phyloP scores from a whole-genome alignment of 2,113 vertebrate genomes.

The Camelus bactrianus region DNA sequence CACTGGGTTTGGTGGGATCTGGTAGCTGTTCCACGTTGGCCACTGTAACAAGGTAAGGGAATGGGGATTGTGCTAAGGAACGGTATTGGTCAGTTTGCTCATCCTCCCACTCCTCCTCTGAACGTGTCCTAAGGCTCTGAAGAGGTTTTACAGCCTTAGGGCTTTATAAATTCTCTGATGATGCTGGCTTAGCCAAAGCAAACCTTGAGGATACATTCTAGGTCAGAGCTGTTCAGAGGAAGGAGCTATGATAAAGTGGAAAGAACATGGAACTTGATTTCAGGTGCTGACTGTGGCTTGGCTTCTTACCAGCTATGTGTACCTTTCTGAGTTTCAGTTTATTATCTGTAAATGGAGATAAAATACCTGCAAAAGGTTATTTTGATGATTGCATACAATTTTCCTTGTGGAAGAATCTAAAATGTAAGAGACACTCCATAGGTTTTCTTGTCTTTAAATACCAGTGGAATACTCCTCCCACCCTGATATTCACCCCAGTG shows the following conservation, averaged over 20 bases:
- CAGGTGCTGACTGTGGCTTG: not conserved
- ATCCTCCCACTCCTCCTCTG: not conserved
- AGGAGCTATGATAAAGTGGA: not conserved
- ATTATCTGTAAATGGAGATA: constrained; percentile 46
- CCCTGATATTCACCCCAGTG: not conserved
- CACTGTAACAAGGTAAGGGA: not conserved
- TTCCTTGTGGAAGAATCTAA: constrained; percentile 37
- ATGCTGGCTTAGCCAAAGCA: not conserved
- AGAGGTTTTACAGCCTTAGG: not conserved
- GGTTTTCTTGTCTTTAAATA: not conserved
- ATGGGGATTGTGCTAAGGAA: not conserved
- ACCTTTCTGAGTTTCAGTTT: constrained; percentile 14
- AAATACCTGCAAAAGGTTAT: not conserved
- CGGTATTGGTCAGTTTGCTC: not conserved
- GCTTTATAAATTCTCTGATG: not conserved
- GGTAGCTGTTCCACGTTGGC: not conserved
- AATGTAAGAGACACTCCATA: not conserved
- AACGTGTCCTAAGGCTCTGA: not conserved
- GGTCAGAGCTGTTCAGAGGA: not conserved
- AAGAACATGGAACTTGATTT: not conserved
- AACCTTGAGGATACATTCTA: not conserved
- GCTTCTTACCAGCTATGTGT: not conserved
- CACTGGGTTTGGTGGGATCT: not conserved
- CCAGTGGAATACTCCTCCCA: not conserved
- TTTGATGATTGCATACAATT: not conserved